These are phyloP conservation scores for Rousettus leschenaultii DNA, from an alignment of 2,113 vertebrate genomes.

Conservation along the genomic window DNA sequence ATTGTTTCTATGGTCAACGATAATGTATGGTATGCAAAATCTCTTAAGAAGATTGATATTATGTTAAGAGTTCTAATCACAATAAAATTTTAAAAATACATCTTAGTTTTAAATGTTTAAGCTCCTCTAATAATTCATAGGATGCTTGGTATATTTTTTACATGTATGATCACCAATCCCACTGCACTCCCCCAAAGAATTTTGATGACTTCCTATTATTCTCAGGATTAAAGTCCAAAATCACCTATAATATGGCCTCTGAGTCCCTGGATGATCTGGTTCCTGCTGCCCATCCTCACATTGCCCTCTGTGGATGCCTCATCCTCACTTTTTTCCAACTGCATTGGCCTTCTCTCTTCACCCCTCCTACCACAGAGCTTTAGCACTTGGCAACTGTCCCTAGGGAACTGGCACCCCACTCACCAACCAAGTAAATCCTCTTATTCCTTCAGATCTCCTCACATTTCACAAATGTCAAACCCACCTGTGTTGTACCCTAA, in stretches of 20 bases:
- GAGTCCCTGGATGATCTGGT: neutral
- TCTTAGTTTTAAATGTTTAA: neutral
- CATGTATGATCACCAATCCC: neutral
- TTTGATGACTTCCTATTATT: neutral
- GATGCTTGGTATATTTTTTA: conserved; percentile 3
- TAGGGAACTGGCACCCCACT: neutral
- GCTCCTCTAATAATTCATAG: neutral
- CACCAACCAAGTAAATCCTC: neutral
- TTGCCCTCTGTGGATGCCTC: neutral
- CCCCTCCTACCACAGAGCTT: neutral
- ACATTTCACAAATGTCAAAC: neutral
- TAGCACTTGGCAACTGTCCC: neutral
- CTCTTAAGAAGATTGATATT: neutral
- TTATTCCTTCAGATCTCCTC: neutral
- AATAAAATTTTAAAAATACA: neutral
- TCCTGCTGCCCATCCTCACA: neutral
- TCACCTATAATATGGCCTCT: neutral
- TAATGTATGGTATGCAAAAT: neutral
- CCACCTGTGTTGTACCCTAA: neutral
- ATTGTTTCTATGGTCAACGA: neutral
- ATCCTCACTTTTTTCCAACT: neutral
- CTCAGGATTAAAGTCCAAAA: conserved; percentile 24
- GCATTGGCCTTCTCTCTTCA: neutral
- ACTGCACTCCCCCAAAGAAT: neutral
- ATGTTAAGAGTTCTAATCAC: neutral